Conservation (phyloP, 2,113 vertebrate genomes). For the Perca schrenkii region DNA sequence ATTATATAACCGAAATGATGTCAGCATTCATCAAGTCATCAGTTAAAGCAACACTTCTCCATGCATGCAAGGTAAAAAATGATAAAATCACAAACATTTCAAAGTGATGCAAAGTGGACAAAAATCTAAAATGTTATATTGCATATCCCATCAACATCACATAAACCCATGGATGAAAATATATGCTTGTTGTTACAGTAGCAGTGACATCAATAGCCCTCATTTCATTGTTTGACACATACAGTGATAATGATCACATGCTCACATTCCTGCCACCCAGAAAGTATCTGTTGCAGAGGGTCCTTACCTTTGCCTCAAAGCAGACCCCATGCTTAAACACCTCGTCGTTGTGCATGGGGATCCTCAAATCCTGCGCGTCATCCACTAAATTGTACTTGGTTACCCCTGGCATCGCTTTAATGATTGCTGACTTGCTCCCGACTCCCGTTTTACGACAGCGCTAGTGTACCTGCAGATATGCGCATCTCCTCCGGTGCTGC, state of each 20-base stretch:
- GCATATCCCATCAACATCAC: too few species aligned
- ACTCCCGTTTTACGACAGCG: slow-evolving; percentile 66
- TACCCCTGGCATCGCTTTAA: slow-evolving; percentile 90
- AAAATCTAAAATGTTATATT: neutral
- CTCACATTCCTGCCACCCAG: neutral
- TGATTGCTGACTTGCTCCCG: slow-evolving; percentile 17
- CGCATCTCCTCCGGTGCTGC: slow-evolving; percentile 59
- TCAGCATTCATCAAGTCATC: neutral
- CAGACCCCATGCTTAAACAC: slow-evolving; percentile 94
- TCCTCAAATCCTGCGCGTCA: slow-evolving; percentile 91
- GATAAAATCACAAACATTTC: neutral
- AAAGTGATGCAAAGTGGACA: slow-evolving; percentile 30
- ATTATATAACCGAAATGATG: neutral
- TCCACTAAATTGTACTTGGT: slow-evolving; percentile 97
- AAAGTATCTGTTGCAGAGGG: slow-evolving; percentile 55
- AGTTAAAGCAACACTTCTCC: neutral
- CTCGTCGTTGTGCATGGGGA: slow-evolving; percentile 95
- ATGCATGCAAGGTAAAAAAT: neutral
- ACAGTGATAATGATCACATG: neutral
- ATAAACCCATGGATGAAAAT: neutral
- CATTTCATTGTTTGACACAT: neutral
- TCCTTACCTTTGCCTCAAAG: slow-evolving; percentile 95
- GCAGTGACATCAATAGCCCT: neutral
- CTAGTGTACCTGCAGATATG: slow-evolving; percentile 66
- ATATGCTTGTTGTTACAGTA: neutral